Conservation (phyloP, 2,797 vertebrate species). For the Typhlichthys eigenmanni region DNA sequence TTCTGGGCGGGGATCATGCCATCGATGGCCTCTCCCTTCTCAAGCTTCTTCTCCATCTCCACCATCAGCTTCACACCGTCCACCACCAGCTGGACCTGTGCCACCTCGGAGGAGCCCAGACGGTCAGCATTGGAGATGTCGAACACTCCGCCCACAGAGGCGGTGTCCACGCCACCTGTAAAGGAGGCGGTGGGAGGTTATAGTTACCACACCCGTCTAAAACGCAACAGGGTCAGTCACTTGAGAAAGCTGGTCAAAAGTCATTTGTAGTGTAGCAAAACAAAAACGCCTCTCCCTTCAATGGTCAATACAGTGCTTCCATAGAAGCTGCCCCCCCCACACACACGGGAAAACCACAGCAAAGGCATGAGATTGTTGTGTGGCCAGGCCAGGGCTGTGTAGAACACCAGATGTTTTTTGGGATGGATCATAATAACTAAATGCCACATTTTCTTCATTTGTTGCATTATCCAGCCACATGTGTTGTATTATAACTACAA, state of each 20-base stretch:
- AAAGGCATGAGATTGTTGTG: too few species aligned
- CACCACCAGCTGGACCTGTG: slow-evolving; percentile 87
- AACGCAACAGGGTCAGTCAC: not conserved
- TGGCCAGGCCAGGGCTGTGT: too few species aligned
- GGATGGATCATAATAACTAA: too few species aligned
- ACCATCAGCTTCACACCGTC: slow-evolving; percentile 88
- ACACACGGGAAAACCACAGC: too few species aligned
- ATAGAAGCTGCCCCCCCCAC: too few species aligned
- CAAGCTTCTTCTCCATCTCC: slow-evolving; percentile 89
- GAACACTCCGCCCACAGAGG: slow-evolving; percentile 81
- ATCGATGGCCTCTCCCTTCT: slow-evolving; percentile 81
- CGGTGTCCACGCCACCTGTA: slow-evolving; percentile 86
- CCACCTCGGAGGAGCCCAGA: slow-evolving; percentile 84
- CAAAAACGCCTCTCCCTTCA: too few species aligned
- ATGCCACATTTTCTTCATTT: too few species aligned
- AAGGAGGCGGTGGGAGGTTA: not conserved
- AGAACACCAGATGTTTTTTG: too few species aligned
- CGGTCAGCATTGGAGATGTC: slow-evolving; percentile 88
- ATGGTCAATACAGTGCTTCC: too few species aligned
- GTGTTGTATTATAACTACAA: too few species aligned
- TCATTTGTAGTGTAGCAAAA: too few species aligned
- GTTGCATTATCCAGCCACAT: too few species aligned
- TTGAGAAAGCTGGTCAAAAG: not conserved
- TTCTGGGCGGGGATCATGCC: slow-evolving; percentile 80
- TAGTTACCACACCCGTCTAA: not conserved